These are phyloP conservation scores for Acronicta psi DNA, from an alignment of 2,888 invertebrate species.

Conservation along the genomic window DNA sequence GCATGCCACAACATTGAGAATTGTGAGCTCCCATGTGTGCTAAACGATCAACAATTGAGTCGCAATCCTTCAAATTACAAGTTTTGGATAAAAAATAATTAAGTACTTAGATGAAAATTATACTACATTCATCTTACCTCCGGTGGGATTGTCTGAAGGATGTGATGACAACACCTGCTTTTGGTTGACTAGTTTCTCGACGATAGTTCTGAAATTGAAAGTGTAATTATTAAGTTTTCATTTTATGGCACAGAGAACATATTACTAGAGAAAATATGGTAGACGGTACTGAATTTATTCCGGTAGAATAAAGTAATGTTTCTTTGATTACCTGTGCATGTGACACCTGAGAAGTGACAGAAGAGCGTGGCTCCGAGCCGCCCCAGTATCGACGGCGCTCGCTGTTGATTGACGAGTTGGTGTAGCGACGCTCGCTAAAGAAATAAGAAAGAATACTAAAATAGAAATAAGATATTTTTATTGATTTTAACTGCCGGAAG, in stretches of 20 bases:
- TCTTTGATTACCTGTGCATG: constrained; percentile 73
- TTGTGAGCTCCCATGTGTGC: constrained; percentile 71
- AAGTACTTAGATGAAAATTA: constrained; percentile 3
- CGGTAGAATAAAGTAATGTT: not conserved
- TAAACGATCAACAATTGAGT: constrained; percentile 55
- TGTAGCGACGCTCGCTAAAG: constrained; percentile 80
- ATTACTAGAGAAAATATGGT: too few relatives aligned
- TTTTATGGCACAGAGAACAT: too few relatives aligned
- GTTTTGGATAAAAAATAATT: constrained; percentile 51
- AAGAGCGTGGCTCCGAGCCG: constrained; percentile 82
- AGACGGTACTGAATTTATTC: too few relatives aligned
- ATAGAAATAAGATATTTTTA: too few relatives aligned
- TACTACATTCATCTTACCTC: constrained; percentile 88
- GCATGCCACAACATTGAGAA: constrained; percentile 82
- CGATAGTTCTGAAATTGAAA: constrained; percentile 78
- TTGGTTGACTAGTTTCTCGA: constrained; percentile 87
- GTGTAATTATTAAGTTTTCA: too few relatives aligned
- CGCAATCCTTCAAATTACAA: constrained; percentile 21
- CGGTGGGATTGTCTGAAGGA: constrained; percentile 96
- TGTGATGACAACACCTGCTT: constrained; percentile 97
- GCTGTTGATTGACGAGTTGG: constrained; percentile 82
- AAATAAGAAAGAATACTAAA: not conserved
- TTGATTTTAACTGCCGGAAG: too few relatives aligned
- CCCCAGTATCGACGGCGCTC: constrained; percentile 84
- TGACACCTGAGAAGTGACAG: constrained; percentile 83